These are phyloP conservation scores for Ptilorrhoa leucosticta DNA, from an alignment of 2,113 vertebrate species.

Conservation along the genomic window DNA sequence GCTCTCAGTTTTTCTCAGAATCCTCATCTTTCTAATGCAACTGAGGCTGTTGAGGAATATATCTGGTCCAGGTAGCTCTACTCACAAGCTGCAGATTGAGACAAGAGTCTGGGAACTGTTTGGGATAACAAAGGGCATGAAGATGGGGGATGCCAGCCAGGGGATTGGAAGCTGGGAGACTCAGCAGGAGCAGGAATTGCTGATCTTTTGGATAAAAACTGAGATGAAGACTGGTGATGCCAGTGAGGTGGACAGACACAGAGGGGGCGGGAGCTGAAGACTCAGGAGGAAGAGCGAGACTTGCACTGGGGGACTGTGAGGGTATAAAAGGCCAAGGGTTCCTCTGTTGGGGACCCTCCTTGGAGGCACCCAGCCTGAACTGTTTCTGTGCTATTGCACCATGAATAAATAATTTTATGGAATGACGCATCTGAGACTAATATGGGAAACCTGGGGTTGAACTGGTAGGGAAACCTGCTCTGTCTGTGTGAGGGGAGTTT, in stretches of 20 bases:
- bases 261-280: neutral
- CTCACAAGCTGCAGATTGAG: neutral
- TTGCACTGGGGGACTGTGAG: neutral
- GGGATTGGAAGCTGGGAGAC: too few relatives aligned
- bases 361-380: neutral
- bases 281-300: fast-evolving
- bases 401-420: neutral
- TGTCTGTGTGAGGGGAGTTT: neutral
- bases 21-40: neutral
- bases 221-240: neutral
- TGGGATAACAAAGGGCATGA: neutral
- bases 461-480: neutral
- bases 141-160: neutral
- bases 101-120: neutral
- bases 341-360: neutral
- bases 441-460: neutral
- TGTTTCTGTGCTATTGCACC: neutral
- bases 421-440: neutral
- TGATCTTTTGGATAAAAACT: neutral
- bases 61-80: neutral
- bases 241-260: neutral
- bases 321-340: neutral
- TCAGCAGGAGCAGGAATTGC: neutral
- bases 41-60: neutral
- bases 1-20: neutral